phyloP scores from a whole-genome alignment of 1,140 invertebrate genomes.

The Rhyzopertha dominica region DNA sequence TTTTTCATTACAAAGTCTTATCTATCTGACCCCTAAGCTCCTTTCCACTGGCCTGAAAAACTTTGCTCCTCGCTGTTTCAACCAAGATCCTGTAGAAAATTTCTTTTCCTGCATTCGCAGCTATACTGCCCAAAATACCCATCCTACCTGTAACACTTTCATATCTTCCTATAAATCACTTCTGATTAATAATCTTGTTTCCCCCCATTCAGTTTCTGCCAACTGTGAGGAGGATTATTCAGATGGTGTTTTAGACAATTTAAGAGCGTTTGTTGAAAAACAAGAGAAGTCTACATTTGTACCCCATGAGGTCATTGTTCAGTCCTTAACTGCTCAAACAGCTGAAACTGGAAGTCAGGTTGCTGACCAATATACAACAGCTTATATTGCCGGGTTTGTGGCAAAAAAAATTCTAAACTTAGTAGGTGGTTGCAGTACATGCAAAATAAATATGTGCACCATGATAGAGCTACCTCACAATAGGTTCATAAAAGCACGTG shows the following conservation, averaged over 20 bases:
- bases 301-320: no score
- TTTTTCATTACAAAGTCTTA: constrained; percentile 9
- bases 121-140: constrained; percentile 10
- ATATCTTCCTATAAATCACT: constrained; percentile 12
- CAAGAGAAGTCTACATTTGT: no score
- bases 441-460: no score
- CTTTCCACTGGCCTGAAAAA: constrained; percentile 8
- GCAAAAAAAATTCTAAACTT: no score
- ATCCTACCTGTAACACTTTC: constrained; percentile 16
- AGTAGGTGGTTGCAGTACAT: no score
- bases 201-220: constrained; percentile 10
- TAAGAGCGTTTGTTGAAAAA: constrained; percentile 15
- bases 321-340: no score
- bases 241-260: constrained; percentile 6
- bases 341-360: no score
- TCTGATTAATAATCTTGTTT: constrained; percentile 15
- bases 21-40: constrained; percentile 7
- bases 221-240: constrained; percentile 20
- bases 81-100: constrained; percentile 19
- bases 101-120: constrained; percentile 13
- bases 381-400: no score
- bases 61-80: constrained; percentile 14
- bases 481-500: no score
- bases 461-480: no score
- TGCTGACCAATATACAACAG: no score